Evolutionary conservation across 2,797 vertebrate genomes (phyloP).

Genomic region (Rhodeus uyekii): DNA sequence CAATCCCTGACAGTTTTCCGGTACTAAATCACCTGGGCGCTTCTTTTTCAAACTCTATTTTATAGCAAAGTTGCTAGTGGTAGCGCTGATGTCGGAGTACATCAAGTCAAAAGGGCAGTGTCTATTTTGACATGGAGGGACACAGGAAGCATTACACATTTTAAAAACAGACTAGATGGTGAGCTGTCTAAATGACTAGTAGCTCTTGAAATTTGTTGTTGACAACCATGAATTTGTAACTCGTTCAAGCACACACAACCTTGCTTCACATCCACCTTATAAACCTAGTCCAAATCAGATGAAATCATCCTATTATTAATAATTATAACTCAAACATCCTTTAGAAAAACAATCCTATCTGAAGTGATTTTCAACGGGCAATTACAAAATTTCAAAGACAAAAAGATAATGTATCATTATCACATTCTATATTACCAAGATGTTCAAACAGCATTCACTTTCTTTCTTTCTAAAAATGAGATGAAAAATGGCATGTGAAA

Average conservation of each 20-base stretch:
- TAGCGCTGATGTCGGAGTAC: not conserved
- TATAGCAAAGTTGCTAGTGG: constrained; percentile 34
- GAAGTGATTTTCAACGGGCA: not conserved
- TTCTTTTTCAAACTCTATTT: constrained; percentile 39
- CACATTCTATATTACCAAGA: not conserved
- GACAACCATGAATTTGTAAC: not conserved
- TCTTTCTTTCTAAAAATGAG: not conserved
- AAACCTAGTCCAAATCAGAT: not conserved
- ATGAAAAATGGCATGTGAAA: not conserved
- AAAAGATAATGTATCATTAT: not conserved
- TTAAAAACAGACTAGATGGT: not conserved
- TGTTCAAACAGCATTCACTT: not conserved
- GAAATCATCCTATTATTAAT: not conserved
- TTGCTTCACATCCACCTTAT: not conserved
- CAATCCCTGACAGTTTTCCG: constrained; percentile 60
- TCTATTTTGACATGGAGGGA: not conserved
- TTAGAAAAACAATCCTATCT: not conserved
- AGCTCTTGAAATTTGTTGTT: not conserved
- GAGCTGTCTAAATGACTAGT: not conserved
- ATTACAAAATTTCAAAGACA: not conserved
- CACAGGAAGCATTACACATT: constrained; percentile 18
- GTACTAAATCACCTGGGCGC: constrained; percentile 60
- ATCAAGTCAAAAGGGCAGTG: constrained; percentile 29
- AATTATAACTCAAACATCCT: not conserved
- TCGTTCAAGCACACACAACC: not conserved